These are phyloP conservation scores for Oreamnos americanus DNA, from an alignment of 2,113 vertebrate genomes.

Conservation along the genomic window DNA sequence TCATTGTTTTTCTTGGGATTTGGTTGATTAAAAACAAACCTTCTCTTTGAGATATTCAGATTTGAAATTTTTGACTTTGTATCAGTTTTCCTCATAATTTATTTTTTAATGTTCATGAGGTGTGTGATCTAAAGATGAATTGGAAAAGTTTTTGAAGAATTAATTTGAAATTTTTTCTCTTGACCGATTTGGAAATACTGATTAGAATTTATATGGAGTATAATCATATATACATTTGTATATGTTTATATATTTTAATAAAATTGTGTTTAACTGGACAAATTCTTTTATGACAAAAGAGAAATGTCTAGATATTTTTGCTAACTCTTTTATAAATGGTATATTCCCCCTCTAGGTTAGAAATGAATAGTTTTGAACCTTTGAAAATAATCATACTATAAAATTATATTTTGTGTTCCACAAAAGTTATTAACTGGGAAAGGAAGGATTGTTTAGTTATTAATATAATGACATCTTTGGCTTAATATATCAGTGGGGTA, in stretches of 20 bases:
- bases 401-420: not conserved
- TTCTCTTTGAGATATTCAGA: not conserved
- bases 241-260: not conserved
- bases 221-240: not conserved
- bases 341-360: not conserved
- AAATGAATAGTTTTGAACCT: slow-evolving; percentile 22
- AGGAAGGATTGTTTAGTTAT: not conserved
- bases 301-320: not conserved
- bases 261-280: not conserved
- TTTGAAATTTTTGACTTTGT: slow-evolving; percentile 6
- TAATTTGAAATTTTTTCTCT: slow-evolving; percentile 23
- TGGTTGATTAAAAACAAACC: not conserved
- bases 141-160: slow-evolving; percentile 2
- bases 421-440: not conserved
- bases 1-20: slow-evolving; percentile 5
- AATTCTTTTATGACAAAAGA: not conserved
- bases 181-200: not conserved
- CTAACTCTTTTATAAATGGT: not conserved
- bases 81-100: not conserved
- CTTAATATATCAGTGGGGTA: not conserved
- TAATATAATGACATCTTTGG: not conserved
- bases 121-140: not conserved
- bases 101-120: not conserved
- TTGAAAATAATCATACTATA: not conserved
- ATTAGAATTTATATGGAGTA: slow-evolving; percentile 12